Percentiles rank a stretch among this genome's conserved stretches.
Conservation (phyloP, 2,888 invertebrate genomes). For the Caenorhabditis zanzibari region DNA sequence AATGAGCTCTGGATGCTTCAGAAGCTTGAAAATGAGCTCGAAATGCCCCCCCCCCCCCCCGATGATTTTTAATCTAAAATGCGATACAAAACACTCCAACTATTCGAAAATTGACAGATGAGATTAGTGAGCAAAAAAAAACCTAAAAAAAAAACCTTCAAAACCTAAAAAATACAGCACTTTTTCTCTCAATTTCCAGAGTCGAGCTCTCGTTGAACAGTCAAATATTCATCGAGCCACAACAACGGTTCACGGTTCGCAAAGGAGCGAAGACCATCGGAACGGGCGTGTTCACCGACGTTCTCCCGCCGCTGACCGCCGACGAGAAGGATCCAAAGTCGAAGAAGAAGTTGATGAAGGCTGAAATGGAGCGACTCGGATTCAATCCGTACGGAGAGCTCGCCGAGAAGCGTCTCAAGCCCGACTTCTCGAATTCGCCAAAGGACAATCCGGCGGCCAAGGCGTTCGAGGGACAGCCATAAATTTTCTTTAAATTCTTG, state of each 20-base stretch:
- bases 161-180: not conserved
- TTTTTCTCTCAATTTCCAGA: conserved; percentile 60
- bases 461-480: conserved; percentile 75
- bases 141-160: too few relatives aligned
- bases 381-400: conserved; percentile 83
- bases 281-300: conserved; percentile 94
- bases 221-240: conserved; percentile 82
- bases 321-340: conserved; percentile 88
- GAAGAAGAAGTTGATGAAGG: conserved; percentile 82
- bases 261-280: conserved; percentile 88
- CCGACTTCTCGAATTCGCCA: conserved; percentile 80
- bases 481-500: conserved; percentile 15
- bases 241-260: conserved; percentile 83
- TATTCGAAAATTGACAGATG: too few relatives aligned
- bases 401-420: conserved; percentile 79
- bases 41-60: too few relatives aligned
- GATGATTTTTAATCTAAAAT: too few relatives aligned
- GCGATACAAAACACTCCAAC: too few relatives aligned
- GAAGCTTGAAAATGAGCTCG: too few relatives aligned
- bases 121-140: too few relatives aligned
- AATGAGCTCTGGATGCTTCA: too few relatives aligned
- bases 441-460: conserved; percentile 80
- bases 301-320: conserved; percentile 88
- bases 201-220: conserved; percentile 77
- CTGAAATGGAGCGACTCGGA: conserved; percentile 83